phyloP scores from a whole-genome alignment of 2,113 vertebrate genomes.

The Baryphthengus martii region DNA sequence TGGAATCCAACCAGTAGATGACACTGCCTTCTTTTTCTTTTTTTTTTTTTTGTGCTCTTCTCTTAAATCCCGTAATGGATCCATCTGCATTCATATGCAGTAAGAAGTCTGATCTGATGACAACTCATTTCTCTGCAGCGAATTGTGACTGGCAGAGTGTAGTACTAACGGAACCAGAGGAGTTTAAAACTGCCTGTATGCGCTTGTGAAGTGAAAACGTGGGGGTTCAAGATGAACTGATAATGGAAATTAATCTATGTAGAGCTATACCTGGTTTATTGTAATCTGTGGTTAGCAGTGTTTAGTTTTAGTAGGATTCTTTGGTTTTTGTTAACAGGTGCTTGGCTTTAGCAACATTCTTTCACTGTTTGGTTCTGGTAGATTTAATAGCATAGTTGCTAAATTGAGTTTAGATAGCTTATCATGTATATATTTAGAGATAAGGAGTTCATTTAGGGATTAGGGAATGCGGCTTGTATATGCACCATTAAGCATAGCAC shows the following conservation, averaged over 20 bases:
- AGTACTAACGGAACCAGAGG: neutral
- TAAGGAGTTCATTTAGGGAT: slow-evolving; percentile 83
- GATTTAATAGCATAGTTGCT: slow-evolving; percentile 70
- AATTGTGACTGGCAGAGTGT: slow-evolving; percentile 2
- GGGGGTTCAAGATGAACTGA: neutral
- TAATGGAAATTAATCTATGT: neutral
- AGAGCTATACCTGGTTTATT: neutral
- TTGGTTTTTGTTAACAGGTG: slow-evolving; percentile 9
- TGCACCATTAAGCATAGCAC: slow-evolving; percentile 79
- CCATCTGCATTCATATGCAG: neutral
- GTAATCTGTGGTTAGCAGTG: neutral
- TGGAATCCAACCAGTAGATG: neutral
- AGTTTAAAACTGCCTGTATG: neutral
- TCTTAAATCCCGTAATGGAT: neutral
- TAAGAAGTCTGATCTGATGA: slow-evolving; percentile 1
- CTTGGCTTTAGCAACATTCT: slow-evolving; percentile 41
- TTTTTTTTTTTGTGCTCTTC: neutral
- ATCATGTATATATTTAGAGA: slow-evolving; percentile 80
- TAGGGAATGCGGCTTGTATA: slow-evolving; percentile 77
- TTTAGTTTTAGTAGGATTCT: neutral
- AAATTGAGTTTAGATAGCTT: slow-evolving; percentile 75
- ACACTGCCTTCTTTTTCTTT: neutral
- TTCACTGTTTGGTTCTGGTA: slow-evolving; percentile 46
- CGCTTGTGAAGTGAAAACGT: neutral
- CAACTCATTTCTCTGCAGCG: neutral